Conservation (phyloP, 2,888 invertebrate species). For the Andrena fulva region DNA sequence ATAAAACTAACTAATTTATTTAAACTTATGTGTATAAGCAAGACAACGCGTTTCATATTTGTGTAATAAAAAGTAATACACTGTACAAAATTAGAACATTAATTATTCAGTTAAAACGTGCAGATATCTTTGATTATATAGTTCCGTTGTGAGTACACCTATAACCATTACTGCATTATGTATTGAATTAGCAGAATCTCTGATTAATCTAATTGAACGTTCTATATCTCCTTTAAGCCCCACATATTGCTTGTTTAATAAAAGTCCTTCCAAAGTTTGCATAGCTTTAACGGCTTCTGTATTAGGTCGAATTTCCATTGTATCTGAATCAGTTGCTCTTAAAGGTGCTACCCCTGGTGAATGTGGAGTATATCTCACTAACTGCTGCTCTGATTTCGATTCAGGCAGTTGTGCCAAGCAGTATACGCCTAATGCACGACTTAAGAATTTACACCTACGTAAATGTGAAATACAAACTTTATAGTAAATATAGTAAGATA, state of each 20-base stretch:
- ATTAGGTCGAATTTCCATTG: conserved; percentile 82
- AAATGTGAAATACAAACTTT: conserved; percentile 17
- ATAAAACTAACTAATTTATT: conserved; percentile 15
- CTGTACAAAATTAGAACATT: conserved; percentile 22
- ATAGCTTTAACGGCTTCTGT: conserved; percentile 84
- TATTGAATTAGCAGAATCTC: conserved; percentile 86
- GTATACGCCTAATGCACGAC: conserved; percentile 86
- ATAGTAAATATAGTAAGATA: neutral
- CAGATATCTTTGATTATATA: conserved; percentile 84
- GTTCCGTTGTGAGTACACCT: conserved; percentile 85
- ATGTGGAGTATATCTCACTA: conserved; percentile 81
- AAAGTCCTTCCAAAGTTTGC: conserved; percentile 83
- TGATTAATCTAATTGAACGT: conserved; percentile 84
- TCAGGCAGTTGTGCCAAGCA: conserved; percentile 87
- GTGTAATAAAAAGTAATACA: conserved; percentile 19
- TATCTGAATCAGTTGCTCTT: conserved; percentile 75
- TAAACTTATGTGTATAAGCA: conserved; percentile 24
- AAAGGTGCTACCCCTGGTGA: conserved; percentile 81
- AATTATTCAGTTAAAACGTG: conserved; percentile 71
- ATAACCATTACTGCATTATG: conserved; percentile 86
- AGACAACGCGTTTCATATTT: conserved; percentile 1
- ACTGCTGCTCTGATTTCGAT: conserved; percentile 84
- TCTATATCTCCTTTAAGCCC: conserved; percentile 84
- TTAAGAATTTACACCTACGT: conserved; percentile 85
- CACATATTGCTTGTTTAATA: conserved; percentile 84